Conservation (phyloP, 37 sponge, comb jelly and placozoan species). For the Cladorhizidae sp. region DNA sequence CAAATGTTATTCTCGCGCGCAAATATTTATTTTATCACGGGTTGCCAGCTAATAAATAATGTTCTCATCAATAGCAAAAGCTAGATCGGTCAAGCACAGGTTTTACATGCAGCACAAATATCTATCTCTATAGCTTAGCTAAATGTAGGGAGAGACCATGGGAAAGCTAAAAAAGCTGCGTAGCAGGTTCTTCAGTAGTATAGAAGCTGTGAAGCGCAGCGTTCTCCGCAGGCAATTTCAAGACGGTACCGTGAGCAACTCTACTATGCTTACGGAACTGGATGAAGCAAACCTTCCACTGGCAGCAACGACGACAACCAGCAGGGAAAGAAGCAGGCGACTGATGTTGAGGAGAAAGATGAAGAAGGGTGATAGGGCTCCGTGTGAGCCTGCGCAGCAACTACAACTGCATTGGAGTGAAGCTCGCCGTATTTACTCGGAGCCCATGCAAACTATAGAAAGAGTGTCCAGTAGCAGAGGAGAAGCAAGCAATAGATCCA, state of each 20-base stretch:
- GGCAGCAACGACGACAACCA: neutral
- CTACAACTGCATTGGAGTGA: conserved; percentile 40
- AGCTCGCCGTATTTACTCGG: conserved; percentile 42
- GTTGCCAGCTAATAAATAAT: too few species aligned
- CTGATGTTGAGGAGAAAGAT: neutral
- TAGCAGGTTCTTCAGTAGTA: neutral
- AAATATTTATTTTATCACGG: too few species aligned
- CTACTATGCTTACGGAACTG: neutral
- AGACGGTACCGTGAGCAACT: neutral
- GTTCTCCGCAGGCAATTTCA: conserved; percentile 2
- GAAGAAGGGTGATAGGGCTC: neutral
- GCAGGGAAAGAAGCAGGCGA: neutral
- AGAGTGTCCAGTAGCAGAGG: neutral
- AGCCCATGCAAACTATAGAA: conserved; percentile 16
- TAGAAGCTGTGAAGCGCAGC: conserved; percentile 8
- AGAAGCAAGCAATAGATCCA: neutral
- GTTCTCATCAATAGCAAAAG: too few species aligned
- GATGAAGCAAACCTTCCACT: neutral
- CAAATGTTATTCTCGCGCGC: too few species aligned
- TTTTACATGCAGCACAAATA: too few species aligned
- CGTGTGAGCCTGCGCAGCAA: neutral
- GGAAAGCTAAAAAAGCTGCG: conserved; percentile 9
- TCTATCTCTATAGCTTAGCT: too few species aligned
- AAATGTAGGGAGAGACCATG: neutral
- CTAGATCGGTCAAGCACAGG: too few species aligned